Evolutionary conservation across 1,140 invertebrate species (phyloP), one percentile per base, ranked within the genome.

Genomic region (Kradibia gibbosae): DNA sequence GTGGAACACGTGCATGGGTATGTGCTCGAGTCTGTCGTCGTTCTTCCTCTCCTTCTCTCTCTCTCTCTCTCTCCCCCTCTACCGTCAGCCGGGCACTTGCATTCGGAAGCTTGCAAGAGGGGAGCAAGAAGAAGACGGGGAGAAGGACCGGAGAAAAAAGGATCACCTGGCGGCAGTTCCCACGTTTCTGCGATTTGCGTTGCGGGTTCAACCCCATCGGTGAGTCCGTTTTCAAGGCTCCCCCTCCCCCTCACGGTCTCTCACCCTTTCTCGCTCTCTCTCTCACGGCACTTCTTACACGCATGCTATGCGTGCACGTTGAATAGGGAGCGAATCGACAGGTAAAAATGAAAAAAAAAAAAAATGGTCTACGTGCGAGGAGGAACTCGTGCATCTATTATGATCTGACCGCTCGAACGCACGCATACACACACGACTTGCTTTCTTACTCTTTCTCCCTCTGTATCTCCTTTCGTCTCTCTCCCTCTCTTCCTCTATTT

Each of bases 101-200:
- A 65, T 31, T 34, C 76, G 62, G 50, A 67, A 53, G 20, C 67
- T 36, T 53, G 57, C 28, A 70, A 36, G 42, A 74, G 74, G 55
- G 67, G 80, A n/a, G 39, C 10, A 4, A 76, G 60, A 36, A 65
- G 70, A 72, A 78, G 28, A 53, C 28, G 74, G 53, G 82, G 84
- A 84, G 84, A 86, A 84, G 84, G 72, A 62, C 75, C 73, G 67
- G 71, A 86, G 87, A 87, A 86, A 85, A 87, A 83, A 86, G 86
- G 86, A 90, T 91, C 90, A 91, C 90, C 90, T 91, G 90, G 90
- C 90, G 83, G 86, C 84, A 86, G 88, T 91, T 91, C 90, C 90
- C 90, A 91, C 90, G 90, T 91, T 91, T 90, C 89, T 90, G 88
- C 88, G 86, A 90, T 89, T 89, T 88, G 86, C 86, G 86, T 86